A percentile compares a stretch with the other conserved stretches of the same genome.
Conservation (phyloP, 2,888 invertebrate genomes). For the Resseliella maxima region DNA sequence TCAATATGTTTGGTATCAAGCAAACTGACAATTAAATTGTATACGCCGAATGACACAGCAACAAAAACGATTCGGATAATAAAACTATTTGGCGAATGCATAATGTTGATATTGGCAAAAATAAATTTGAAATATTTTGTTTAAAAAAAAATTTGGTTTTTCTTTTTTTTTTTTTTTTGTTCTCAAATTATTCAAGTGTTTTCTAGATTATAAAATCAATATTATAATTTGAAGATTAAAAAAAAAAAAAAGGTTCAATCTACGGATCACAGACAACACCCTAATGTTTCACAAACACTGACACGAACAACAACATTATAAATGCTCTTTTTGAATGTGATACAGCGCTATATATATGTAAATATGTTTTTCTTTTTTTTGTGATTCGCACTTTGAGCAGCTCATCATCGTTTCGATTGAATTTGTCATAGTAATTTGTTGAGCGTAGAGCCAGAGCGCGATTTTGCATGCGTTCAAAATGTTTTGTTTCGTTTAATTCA, state of each 20-base stretch:
- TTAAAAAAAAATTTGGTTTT: no score
- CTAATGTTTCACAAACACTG: slow-evolving; percentile 59
- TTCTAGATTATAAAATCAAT: slow-evolving; percentile 37
- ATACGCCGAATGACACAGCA: neutral
- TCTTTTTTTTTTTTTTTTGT: neutral
- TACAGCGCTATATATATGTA: no score
- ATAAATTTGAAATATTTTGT: neutral
- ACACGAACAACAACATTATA: slow-evolving; percentile 58
- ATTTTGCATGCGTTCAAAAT: neutral
- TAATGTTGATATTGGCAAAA: neutral
- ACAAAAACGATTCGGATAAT: neutral
- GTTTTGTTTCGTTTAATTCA: neutral
- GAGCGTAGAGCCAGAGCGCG: neutral
- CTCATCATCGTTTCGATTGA: neutral
- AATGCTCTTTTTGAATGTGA: slow-evolving; percentile 59
- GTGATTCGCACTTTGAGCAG: slow-evolving; percentile 21
- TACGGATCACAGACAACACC: slow-evolving; percentile 58
- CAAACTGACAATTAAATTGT: neutral
- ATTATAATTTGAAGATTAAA: neutral
- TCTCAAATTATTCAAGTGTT: neutral
- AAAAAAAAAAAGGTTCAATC: slow-evolving; percentile 54
- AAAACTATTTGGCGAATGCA: neutral
- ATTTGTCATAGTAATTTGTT: neutral
- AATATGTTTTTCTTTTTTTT: no score
- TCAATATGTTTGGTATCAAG: neutral